Percentiles rank a stretch among this genome's conserved stretches.
These are phyloP conservation scores for Proisotoma minuta DNA, from an alignment of 2,888 invertebrate genomes.

Conservation along the genomic window DNA sequence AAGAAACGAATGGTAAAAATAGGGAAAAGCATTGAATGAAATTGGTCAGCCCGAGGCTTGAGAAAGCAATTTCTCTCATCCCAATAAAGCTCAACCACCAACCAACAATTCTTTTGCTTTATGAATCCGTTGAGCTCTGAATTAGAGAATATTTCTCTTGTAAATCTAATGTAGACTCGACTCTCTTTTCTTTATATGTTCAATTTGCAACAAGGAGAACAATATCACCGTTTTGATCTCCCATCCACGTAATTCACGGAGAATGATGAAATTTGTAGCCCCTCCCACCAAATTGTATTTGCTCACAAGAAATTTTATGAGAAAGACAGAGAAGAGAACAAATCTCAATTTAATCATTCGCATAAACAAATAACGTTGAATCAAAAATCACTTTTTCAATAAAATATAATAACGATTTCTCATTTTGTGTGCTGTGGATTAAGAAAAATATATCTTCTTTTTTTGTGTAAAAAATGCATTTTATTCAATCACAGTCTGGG, in stretches of 20 bases:
- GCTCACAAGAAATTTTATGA: too few species aligned
- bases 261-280: too few species aligned
- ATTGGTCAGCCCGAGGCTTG: slow-evolving; percentile 32
- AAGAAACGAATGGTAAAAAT: slow-evolving; percentile 40
- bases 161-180: too few species aligned
- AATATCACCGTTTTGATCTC: too few species aligned
- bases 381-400: slow-evolving; percentile 16
- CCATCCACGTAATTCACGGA: too few species aligned
- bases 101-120: too few species aligned
- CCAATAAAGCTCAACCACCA: slow-evolving; percentile 4
- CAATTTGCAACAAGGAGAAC: too few species aligned
- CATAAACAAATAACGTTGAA: slow-evolving; percentile 12
- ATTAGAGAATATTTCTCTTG: too few species aligned
- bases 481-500: slow-evolving; percentile 4
- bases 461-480: background rate
- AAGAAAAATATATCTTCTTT: background rate
- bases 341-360: slow-evolving; percentile 6
- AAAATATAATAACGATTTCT: slow-evolving; percentile 13
- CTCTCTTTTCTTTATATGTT: too few species aligned
- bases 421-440: background rate
- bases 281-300: too few species aligned
- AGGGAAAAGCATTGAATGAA: slow-evolving; percentile 25
- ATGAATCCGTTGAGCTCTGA: background rate
- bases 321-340: background rate
- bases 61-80: slow-evolving; percentile 40